These are phyloP conservation scores for Drosophila saltans DNA, from an alignment of 1,140 invertebrate species.

Conservation along the genomic window DNA sequence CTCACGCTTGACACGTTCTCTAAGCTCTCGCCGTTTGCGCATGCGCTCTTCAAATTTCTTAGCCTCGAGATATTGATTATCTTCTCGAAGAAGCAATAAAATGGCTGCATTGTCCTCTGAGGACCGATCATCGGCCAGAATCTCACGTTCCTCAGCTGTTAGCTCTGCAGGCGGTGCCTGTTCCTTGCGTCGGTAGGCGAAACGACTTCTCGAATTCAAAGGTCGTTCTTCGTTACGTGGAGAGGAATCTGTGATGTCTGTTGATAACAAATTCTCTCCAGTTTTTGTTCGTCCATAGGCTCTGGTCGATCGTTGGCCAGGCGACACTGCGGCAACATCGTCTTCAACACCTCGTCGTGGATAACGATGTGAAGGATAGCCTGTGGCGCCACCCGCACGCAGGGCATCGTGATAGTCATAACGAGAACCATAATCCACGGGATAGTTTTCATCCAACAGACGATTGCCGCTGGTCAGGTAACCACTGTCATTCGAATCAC, in stretches of 20 bases:
- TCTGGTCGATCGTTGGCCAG: constrained; percentile 29
- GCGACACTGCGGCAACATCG: constrained; percentile 1
- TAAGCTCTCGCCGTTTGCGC: constrained; percentile 91
- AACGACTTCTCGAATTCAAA: constrained; percentile 63
- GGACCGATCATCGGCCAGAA: constrained; percentile 74
- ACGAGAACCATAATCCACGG: constrained; percentile 65
- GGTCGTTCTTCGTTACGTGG: constrained; percentile 32
- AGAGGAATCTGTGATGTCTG: constrained; percentile 32
- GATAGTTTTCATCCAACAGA: constrained; percentile 72
- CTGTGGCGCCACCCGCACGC: constrained; percentile 65
- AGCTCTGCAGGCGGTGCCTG: constrained; percentile 43
- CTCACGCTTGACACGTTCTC: constrained; percentile 89
- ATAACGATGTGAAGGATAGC: constrained; percentile 62
- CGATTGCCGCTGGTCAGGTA: constrained; percentile 62
- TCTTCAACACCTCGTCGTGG: constrained; percentile 44
- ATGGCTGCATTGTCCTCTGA: constrained; percentile 81
- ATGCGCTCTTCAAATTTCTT: constrained; percentile 87
- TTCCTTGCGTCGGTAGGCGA: constrained; percentile 63
- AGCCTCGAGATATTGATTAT: constrained; percentile 84
- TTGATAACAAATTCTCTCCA: constrained; percentile 41
- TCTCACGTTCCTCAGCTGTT: constrained; percentile 69
- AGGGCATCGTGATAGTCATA: constrained; percentile 71
- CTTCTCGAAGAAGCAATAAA: constrained; percentile 74
- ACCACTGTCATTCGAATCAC: constrained; percentile 67
- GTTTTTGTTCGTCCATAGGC: constrained; percentile 67